Percentiles rank a stretch among this genome's conserved stretches.
These are phyloP conservation scores for Puma concolor DNA, from an alignment of 2,113 vertebrate species.

Conservation along the genomic window DNA sequence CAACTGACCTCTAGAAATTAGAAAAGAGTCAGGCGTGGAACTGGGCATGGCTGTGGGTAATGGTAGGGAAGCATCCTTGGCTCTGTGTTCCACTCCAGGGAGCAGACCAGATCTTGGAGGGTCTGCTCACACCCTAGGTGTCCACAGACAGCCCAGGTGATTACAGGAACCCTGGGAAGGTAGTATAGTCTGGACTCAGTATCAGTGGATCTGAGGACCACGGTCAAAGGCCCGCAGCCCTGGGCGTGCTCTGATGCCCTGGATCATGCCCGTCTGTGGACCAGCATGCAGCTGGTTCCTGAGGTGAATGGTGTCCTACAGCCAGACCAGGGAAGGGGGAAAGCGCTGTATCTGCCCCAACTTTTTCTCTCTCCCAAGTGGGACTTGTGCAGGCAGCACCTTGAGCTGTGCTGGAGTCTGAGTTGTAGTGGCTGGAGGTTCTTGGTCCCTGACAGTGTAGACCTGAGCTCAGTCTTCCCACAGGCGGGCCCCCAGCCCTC, in stretches of 20 bases:
- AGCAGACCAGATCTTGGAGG: not conserved
- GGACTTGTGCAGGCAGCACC: too few species aligned
- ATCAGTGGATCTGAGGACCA: not conserved
- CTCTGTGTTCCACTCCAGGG: not conserved
- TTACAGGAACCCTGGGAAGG: not conserved
- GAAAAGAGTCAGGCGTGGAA: not conserved
- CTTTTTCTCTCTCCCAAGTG: not conserved
- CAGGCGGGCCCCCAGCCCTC: not conserved
- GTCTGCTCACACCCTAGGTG: not conserved
- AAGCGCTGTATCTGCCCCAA: not conserved
- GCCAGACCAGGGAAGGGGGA: not conserved
- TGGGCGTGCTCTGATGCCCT: not conserved
- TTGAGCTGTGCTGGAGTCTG: not conserved
- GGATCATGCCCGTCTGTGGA: too few species aligned
- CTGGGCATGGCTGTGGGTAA: not conserved
- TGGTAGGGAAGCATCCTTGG: too few species aligned
- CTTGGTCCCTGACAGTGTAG: not conserved
- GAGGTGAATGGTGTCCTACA: not conserved
- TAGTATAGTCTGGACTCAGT: not conserved
- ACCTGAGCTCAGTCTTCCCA: not conserved
- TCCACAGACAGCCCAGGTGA: not conserved
- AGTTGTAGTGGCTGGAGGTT: not conserved
- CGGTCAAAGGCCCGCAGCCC: not conserved
- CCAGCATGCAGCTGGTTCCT: not conserved
- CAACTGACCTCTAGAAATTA: not conserved